A percentile compares a stretch with the other conserved stretches of the same genome.
These are phyloP conservation scores for Agrochola lychnidis DNA, from an alignment of 2,888 invertebrate species.

Conservation along the genomic window DNA sequence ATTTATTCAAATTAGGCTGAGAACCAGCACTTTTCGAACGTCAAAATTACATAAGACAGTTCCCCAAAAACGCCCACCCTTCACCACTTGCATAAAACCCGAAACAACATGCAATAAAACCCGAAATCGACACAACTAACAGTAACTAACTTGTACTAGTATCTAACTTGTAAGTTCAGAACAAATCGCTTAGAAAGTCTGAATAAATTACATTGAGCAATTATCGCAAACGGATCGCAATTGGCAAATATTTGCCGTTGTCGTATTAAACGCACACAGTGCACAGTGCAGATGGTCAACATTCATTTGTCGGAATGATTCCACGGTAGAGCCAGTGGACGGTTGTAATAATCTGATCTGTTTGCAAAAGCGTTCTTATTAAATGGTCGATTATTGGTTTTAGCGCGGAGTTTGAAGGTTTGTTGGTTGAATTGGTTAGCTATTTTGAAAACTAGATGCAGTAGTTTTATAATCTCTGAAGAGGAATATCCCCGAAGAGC, in stretches of 20 bases:
- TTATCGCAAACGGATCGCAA: conserved; percentile 55
- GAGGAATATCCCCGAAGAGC: neutral
- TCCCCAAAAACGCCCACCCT: too few relatives aligned
- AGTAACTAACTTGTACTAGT: too few relatives aligned
- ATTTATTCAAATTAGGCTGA: too few relatives aligned
- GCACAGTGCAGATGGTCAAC: conserved; percentile 67
- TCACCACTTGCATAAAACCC: too few relatives aligned
- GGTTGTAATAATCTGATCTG: conserved; percentile 51
- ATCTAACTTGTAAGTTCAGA: conserved; percentile 2
- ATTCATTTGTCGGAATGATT: conserved; percentile 63
- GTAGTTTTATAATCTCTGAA: neutral
- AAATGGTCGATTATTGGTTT: conserved; percentile 40
- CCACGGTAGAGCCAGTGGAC: conserved; percentile 48
- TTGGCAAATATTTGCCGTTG: conserved; percentile 55
- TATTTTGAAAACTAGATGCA: neutral
- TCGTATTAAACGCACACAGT: conserved; percentile 67
- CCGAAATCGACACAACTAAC: too few relatives aligned
- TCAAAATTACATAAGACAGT: too few relatives aligned
- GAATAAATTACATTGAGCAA: conserved; percentile 58
- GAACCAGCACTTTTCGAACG: too few relatives aligned
- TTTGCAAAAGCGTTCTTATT: conserved; percentile 51
- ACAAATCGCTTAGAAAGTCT: conserved; percentile 53
- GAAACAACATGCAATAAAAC: neutral
- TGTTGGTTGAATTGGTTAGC: neutral
- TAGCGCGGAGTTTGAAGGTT: conserved; percentile 12